These are phyloP conservation scores for Hylaeus volcanicus DNA, from an alignment of 1,140 invertebrate genomes.

Conservation along the genomic window DNA sequence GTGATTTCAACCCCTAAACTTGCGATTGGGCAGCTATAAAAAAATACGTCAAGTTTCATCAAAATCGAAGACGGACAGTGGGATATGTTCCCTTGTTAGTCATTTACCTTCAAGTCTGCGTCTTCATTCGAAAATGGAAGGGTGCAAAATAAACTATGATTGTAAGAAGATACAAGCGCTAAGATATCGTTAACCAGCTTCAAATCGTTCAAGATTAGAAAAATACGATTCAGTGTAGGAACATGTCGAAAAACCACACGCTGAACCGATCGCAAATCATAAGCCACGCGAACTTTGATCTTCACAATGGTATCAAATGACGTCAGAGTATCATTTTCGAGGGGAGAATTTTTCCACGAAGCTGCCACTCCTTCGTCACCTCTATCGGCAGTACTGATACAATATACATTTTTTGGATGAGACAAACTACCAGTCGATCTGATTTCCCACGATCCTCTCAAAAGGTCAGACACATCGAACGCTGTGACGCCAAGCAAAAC, in stretches of 20 bases:
- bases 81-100: neutral
- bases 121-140: neutral
- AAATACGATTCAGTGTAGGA: conserved; percentile 19
- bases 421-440: neutral
- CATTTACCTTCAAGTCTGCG: neutral
- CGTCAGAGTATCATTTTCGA: neutral
- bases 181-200: conserved; percentile 7
- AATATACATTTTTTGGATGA: conserved; percentile 2
- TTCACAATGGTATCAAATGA: conserved; percentile 4
- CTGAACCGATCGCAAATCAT: conserved; percentile 1
- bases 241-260: neutral
- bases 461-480: conserved; percentile 31
- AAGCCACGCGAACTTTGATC: conserved; percentile 11
- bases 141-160: neutral
- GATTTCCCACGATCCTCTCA: conserved; percentile 30
- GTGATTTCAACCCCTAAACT: no score
- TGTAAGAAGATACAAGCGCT: conserved; percentile 1
- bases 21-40: no score
- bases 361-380: neutral
- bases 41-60: no score
- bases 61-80: no score
- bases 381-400: no score
- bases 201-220: conserved; percentile 12
- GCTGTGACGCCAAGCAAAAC: conserved; percentile 4
- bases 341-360: conserved; percentile 16